phyloP scores from a whole-genome alignment of 1,140 invertebrate genomes.

The Sinella curviseta region DNA sequence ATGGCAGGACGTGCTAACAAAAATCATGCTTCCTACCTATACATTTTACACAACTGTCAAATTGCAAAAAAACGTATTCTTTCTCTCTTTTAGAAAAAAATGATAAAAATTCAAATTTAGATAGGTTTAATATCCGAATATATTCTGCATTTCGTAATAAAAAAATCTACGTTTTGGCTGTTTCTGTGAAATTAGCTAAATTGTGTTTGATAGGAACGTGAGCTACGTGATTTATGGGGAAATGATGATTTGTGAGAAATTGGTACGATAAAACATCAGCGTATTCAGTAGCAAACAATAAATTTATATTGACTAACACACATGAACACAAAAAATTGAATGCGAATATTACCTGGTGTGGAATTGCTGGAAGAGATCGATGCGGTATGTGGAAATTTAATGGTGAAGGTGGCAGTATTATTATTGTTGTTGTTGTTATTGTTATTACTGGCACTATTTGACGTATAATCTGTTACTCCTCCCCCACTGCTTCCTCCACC shows the following conservation, averaged over 20 bases:
- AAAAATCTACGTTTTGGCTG: not conserved
- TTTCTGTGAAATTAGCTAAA: not conserved
- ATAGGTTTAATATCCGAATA: too few species aligned
- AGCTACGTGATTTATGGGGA: not conserved
- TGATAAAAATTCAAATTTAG: too few species aligned
- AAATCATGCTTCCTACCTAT: too few species aligned
- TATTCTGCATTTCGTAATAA: too few species aligned
- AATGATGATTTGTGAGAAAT: too few species aligned
- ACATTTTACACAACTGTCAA: too few species aligned
- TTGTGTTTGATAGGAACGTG: not conserved
- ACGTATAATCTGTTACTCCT: not conserved
- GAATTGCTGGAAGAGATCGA: conserved; percentile 39
- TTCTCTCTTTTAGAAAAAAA: too few species aligned
- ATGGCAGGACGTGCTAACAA: too few species aligned
- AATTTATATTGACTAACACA: too few species aligned
- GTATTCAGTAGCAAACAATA: too few species aligned
- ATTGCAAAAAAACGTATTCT: too few species aligned
- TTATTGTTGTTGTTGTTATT: conserved; percentile 12
- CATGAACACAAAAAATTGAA: not conserved
- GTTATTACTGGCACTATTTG: conserved; percentile 27
- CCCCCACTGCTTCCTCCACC: not conserved
- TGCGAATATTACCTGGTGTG: conserved; percentile 35
- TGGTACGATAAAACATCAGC: too few species aligned
- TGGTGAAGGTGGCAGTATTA: conserved; percentile 30
- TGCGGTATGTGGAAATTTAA: conserved; percentile 43